Evolutionary conservation across 2,113 vertebrate species (phyloP).

Genomic region (Geococcyx californianus): DNA sequence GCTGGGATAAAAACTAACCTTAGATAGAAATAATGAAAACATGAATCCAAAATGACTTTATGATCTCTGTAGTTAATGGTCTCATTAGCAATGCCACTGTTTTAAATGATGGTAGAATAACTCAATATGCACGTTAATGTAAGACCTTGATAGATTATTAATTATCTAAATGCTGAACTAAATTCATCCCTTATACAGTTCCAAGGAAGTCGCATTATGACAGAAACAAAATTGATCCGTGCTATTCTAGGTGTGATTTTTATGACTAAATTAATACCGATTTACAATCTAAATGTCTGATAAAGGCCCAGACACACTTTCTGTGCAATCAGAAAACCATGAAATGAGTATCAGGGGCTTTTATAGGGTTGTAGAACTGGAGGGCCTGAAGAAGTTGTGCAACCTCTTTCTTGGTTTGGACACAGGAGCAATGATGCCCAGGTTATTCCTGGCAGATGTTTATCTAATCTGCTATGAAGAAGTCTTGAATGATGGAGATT

Average conservation of each 20-base stretch:
- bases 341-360: not conserved
- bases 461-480: not conserved
- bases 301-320: not conserved
- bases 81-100: conserved; percentile 52
- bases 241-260: conserved; percentile 27
- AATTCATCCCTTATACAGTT: not conserved
- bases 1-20: conserved; percentile 37
- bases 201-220: not conserved
- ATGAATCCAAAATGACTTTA: conserved; percentile 49
- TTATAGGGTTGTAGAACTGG: not conserved
- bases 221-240: not conserved
- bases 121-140: conserved; percentile 54
- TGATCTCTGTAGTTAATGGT: conserved; percentile 59
- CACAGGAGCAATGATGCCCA: not conserved
- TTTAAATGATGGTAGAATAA: conserved; percentile 68
- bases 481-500: not conserved
- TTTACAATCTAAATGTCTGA: not conserved
- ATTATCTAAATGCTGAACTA: conserved; percentile 22
- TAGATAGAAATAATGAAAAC: conserved; percentile 63
- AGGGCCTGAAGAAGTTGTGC: not conserved
- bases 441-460: not conserved
- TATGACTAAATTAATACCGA: conserved; percentile 19
- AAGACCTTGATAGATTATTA: conserved; percentile 61
- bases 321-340: not conserved
- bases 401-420: not conserved